These are phyloP conservation scores for Gila robusta DNA, from an alignment of 2,797 vertebrate species.

Conservation along the genomic window DNA sequence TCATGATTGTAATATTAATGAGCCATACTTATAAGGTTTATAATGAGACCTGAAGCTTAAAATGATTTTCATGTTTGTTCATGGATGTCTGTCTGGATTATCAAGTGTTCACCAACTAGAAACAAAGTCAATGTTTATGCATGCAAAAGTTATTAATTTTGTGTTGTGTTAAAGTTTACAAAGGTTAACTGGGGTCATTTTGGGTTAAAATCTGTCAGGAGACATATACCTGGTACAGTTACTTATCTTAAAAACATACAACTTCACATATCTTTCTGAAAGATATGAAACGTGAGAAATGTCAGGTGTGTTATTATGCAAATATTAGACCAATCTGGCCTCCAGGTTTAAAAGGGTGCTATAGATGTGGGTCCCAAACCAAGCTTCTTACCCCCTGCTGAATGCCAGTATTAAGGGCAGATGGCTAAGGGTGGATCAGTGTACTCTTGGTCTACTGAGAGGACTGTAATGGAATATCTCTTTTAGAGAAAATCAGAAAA, in stretches of 20 bases:
- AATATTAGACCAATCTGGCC: conserved; percentile 1
- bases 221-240: background rate
- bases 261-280: conserved; percentile 3
- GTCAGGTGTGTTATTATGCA: background rate
- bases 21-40: background rate
- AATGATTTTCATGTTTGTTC: conserved; percentile 10
- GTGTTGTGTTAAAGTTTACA: background rate
- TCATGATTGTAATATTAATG: background rate
- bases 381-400: conserved; percentile 69
- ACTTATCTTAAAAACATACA: conserved; percentile 2
- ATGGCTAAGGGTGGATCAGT: conserved; percentile 66
- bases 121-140: background rate
- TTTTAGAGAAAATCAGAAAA: conserved; percentile 14
- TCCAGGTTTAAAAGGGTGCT: conserved; percentile 45
- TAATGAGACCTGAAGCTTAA: background rate
- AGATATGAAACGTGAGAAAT: background rate
- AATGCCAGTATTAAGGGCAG: conserved; percentile 66
- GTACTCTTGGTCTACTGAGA: conserved; percentile 29
- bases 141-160: background rate
- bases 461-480: conserved; percentile 31
- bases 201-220: background rate
- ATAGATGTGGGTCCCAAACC: conserved; percentile 56
- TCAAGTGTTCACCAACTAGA: background rate
- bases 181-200: background rate
- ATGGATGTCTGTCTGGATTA: conserved; percentile 9